A percentile compares a stretch with the other conserved stretches of the same genome.
Conservation (phyloP, 1,140 invertebrate genomes). For the Zaprionus inermis region DNA sequence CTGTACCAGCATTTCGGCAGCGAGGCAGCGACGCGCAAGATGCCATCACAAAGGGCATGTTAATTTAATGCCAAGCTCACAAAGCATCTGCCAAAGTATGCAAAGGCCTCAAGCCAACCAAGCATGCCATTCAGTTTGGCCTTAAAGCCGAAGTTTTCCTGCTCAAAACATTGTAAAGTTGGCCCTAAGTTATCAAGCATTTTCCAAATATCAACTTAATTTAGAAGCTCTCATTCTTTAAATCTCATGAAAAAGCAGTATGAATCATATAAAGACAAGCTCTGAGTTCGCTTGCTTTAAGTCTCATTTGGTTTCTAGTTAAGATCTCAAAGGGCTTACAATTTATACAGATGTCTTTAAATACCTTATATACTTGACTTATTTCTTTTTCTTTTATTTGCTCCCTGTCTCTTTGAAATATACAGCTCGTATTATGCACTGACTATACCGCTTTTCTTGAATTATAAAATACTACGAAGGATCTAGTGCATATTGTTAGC, state of each 20-base stretch:
- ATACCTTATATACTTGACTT: too few relatives aligned
- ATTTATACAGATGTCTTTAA: too few relatives aligned
- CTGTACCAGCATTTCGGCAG: constrained; percentile 31
- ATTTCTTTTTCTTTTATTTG: background rate
- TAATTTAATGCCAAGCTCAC: constrained; percentile 22
- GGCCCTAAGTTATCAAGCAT: too few relatives aligned
- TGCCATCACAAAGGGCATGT: constrained; percentile 23
- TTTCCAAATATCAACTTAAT: too few relatives aligned
- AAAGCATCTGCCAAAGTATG: background rate
- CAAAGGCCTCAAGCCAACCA: background rate
- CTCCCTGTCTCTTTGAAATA: background rate
- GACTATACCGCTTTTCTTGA: too few relatives aligned
- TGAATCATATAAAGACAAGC: too few relatives aligned
- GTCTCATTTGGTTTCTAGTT: too few relatives aligned
- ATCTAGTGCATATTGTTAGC: too few relatives aligned
- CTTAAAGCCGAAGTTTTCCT: constrained; percentile 3
- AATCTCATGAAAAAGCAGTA: too few relatives aligned
- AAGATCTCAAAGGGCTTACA: too few relatives aligned
- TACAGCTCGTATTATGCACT: background rate
- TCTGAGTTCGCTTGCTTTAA: too few relatives aligned
- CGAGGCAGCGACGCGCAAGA: constrained; percentile 33
- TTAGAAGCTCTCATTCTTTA: too few relatives aligned
- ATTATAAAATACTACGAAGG: background rate
- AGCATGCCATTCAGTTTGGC: background rate
- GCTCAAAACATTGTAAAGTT: background rate